Base-by-base conservation (phyloP, 2,113 vertebrate genomes). In the Erythrocebus patas region DNA sequence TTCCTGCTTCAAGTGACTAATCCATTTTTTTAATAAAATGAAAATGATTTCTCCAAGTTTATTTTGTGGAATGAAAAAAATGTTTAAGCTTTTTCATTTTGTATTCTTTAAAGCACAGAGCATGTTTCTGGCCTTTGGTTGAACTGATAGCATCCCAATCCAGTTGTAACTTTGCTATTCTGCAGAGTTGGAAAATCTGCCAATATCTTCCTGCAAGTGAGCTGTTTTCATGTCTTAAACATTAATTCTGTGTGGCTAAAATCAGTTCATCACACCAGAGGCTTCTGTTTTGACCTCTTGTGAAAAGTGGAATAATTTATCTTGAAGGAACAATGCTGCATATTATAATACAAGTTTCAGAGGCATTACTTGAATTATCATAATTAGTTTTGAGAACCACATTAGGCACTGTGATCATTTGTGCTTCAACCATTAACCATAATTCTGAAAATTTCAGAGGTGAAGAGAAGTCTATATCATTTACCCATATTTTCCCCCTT, bases 301-400 rank as follows among this genome's bases (percentile, higher is more conserved):
- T 86, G 13, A 75, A 96, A 88, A 94, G 45, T 82, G 2, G 18
- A 91, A 59, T 83, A 48, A 66, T 92, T 91, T 95, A 89, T 55
- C 66, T 95, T 52, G 5, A 59, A 95, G 45, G 16, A 86, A 82
- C 20, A 82, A 82, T 61, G 27, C 3, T 86, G 9, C 8, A 45
- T 17, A 32, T 50, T 52, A 75, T 3, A 85, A 93, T 17, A 68
- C 35, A 89, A 40, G 66, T 93, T 94, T 93, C 52, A 86, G 17
- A 86, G 35, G 40, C 9, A 57, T 59, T 75, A n/a, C 43, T 18
- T 93, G 27, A 83, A 6, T 57, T 35, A 70, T 75, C 50, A 59
- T 45, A 88, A 80, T 95, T 95, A 85, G 43, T 82, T 89, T 78
- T 78, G 18, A 66, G 27, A 94, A 80, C 30, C 20, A 48, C 40